These are phyloP conservation scores for Oryzias curvinotus DNA, from an alignment of 2,113 vertebrate species.

Conservation along the genomic window DNA sequence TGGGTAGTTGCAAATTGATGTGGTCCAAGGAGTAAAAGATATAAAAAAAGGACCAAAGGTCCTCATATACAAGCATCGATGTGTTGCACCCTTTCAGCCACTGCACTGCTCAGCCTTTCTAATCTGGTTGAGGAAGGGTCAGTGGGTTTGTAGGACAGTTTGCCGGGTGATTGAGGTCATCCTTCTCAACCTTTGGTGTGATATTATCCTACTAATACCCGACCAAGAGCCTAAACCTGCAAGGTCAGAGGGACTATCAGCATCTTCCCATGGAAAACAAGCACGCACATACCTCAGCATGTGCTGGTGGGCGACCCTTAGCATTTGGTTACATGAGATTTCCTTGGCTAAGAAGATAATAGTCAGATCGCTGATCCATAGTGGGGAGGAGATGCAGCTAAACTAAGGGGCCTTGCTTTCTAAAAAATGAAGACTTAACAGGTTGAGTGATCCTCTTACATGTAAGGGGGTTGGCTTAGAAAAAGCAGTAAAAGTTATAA, in stretches of 20 bases:
- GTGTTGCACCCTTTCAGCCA: neutral
- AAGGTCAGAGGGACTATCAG: conserved; percentile 33
- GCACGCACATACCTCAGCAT: conserved; percentile 1
- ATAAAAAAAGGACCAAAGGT: conserved; percentile 35
- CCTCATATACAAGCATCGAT: conserved; percentile 1
- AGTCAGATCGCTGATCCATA: conserved; percentile 12
- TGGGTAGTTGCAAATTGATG: neutral
- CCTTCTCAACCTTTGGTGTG: conserved; percentile 36
- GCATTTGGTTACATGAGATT: conserved; percentile 14
- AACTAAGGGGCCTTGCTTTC: conserved; percentile 8
- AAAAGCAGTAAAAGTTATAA: neutral
- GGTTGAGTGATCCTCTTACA: neutral
- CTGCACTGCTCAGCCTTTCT: conserved; percentile 4
- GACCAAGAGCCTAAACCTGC: conserved; percentile 49
- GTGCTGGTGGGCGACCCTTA: neutral
- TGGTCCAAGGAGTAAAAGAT: neutral
- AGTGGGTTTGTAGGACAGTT: conserved; percentile 48
- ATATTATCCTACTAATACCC: conserved; percentile 54
- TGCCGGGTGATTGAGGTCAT: conserved; percentile 34
- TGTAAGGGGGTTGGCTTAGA: too few species aligned
- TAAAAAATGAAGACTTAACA: neutral
- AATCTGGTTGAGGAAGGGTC: conserved; percentile 51
- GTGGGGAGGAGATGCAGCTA: conserved; percentile 13
- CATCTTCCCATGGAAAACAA: conserved; percentile 25
- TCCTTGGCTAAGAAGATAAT: conserved; percentile 43